Conservation (phyloP, 2,113 vertebrate species). For the Tretioscincus oriximinensis region DNA sequence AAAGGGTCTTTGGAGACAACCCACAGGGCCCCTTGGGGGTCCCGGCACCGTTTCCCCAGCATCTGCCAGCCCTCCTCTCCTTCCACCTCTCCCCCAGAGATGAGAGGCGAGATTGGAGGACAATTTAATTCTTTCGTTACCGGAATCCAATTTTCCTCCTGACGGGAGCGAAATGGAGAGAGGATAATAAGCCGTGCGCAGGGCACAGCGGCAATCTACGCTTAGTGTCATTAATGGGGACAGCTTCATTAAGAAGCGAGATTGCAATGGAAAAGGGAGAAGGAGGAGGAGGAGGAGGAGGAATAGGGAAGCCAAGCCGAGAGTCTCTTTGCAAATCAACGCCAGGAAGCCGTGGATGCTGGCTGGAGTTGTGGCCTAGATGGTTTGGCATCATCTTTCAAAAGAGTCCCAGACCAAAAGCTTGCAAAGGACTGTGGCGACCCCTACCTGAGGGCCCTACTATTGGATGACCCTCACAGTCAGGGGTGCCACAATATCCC, state of each 20-base stretch:
- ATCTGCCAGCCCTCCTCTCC: not conserved
- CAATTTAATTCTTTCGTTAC: conserved; percentile 51
- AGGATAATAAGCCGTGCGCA: conserved; percentile 40
- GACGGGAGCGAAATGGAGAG: conserved; percentile 52
- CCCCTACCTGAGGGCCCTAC: too few relatives aligned
- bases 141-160: conserved; percentile 58
- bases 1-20: not conserved
- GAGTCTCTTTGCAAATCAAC: conserved; percentile 10
- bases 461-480: too few relatives aligned
- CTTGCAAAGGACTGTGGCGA: too few relatives aligned
- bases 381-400: not conserved
- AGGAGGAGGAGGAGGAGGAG: not conserved
- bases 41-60: not conserved
- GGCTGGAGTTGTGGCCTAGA: not conserved
- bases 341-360: not conserved
- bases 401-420: too few relatives aligned
- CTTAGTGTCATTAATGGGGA: conserved; percentile 42
- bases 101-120: not conserved
- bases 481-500: too few relatives aligned
- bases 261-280: conserved; percentile 4
- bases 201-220: not conserved
- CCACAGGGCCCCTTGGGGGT: too few relatives aligned
- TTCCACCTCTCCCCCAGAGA: not conserved
- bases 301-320: too few relatives aligned
- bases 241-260: conserved; percentile 50